phyloP scores from a whole-genome alignment of 2,797 vertebrate genomes.

The Tolypeutes matacus region DNA sequence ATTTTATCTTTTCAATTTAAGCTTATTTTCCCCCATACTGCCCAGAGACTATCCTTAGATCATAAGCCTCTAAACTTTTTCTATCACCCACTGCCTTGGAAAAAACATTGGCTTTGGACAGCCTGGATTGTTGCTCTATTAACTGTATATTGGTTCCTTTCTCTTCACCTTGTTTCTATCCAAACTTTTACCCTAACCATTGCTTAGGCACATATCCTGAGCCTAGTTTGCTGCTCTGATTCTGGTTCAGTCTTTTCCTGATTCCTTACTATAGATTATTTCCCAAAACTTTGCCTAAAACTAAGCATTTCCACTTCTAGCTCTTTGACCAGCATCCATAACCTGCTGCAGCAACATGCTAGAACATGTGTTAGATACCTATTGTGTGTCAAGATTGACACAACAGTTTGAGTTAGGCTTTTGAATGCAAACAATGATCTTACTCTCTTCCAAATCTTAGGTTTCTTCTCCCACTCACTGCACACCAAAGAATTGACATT shows the following conservation, averaged over 20 bases:
- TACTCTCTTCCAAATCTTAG: slow-evolving; percentile 2
- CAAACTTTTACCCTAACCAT: background rate
- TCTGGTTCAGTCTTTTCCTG: slow-evolving; percentile 20
- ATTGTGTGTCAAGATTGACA: background rate
- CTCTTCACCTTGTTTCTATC: background rate
- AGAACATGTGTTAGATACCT: slow-evolving; percentile 40
- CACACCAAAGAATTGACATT: slow-evolving; percentile 3
- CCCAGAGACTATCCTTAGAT: background rate
- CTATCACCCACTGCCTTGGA: background rate
- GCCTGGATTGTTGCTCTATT: slow-evolving; percentile 9
- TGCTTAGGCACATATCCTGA: background rate
- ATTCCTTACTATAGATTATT: background rate
- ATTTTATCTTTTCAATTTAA: slow-evolving; percentile 46
- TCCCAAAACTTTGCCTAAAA: slow-evolving; percentile 49
- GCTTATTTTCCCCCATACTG: background rate
- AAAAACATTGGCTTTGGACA: background rate
- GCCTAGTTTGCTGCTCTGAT: slow-evolving; percentile 8
- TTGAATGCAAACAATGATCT: slow-evolving; percentile 25
- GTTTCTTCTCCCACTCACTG: slow-evolving; percentile 42
- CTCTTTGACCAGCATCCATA: background rate
- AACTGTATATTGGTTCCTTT: slow-evolving; percentile 31
- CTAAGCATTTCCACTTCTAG: background rate
- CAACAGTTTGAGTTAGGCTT: background rate
- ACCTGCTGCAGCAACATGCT: background rate
- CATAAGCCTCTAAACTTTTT: slow-evolving; percentile 50